Evolutionary conservation across 2,888 invertebrate genomes (phyloP).

Genomic region (Sesia apiformis): DNA sequence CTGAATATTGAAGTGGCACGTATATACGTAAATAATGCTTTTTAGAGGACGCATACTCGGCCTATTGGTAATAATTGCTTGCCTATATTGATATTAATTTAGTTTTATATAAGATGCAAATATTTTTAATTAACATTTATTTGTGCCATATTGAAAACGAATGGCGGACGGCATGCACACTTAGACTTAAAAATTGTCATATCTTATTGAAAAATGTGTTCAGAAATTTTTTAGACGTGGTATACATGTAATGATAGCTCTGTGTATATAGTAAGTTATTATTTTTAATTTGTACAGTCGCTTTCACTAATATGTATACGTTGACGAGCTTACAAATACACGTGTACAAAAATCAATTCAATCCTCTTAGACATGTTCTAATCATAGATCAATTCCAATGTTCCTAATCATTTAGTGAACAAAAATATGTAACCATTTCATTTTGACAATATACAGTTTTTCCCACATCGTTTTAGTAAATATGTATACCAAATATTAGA

Average conservation of each 20-base stretch:
- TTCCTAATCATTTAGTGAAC: too few species aligned
- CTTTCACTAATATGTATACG: too few species aligned
- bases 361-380: too few species aligned
- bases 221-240: conserved; percentile 61
- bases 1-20: conserved; percentile 9
- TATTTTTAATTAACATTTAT: not conserved
- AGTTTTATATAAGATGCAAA: not conserved
- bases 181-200: conserved; percentile 39
- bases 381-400: too few species aligned
- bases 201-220: conserved; percentile 70
- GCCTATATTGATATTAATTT: not conserved
- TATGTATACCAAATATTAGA: too few species aligned
- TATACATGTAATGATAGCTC: conserved; percentile 36
- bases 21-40: conserved; percentile 60
- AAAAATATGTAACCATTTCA: too few species aligned
- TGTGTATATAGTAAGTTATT: conserved; percentile 35
- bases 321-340: too few species aligned
- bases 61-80: conserved; percentile 21
- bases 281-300: not conserved
- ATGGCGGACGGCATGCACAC: conserved; percentile 18
- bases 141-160: conserved; percentile 40
- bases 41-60: conserved; percentile 18
- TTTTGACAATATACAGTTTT: too few species aligned
- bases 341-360: too few species aligned
- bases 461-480: too few species aligned